Percentiles rank a stretch among this genome's conserved stretches.
Conservation (phyloP, 2,888 invertebrate species). For the Emmelina monodactyla region DNA sequence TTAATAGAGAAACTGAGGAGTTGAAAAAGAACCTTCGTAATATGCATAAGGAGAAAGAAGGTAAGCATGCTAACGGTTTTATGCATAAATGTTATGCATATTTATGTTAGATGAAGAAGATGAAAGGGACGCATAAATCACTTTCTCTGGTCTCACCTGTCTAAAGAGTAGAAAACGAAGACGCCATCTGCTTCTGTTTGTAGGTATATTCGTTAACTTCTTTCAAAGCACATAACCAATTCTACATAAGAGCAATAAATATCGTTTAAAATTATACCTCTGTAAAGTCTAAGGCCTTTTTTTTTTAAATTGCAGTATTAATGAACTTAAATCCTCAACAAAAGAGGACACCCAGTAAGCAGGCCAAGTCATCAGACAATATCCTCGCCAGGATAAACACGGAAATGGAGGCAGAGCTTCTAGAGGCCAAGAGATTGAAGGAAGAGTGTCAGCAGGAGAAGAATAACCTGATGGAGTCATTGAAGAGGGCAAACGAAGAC, state of each 20-base stretch:
- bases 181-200: too few species aligned
- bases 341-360: conserved; percentile 34
- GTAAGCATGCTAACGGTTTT: too few species aligned
- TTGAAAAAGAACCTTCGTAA: conserved; percentile 77
- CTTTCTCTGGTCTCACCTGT: too few species aligned
- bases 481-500: conserved; percentile 77
- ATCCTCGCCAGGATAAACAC: conserved; percentile 40
- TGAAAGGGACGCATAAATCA: neutral
- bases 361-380: conserved; percentile 47
- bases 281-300: too few species aligned
- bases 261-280: too few species aligned
- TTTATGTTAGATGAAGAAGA: neutral
- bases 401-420: conserved; percentile 51
- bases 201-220: too few species aligned
- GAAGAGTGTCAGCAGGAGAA: conserved; percentile 60
- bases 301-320: conserved; percentile 34
- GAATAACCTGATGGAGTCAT: conserved; percentile 68
- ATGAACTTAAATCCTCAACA: conserved; percentile 47
- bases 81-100: too few species aligned
- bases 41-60: conserved; percentile 79
- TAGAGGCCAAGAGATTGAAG: conserved; percentile 48
- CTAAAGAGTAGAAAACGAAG: too few species aligned
- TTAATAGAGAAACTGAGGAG: conserved; percentile 80
- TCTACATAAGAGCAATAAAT: too few species aligned
- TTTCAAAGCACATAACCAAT: too few species aligned